Evolutionary conservation across 2,797 vertebrate species (phyloP).

Genomic region (Atherinosoma microstoma): DNA sequence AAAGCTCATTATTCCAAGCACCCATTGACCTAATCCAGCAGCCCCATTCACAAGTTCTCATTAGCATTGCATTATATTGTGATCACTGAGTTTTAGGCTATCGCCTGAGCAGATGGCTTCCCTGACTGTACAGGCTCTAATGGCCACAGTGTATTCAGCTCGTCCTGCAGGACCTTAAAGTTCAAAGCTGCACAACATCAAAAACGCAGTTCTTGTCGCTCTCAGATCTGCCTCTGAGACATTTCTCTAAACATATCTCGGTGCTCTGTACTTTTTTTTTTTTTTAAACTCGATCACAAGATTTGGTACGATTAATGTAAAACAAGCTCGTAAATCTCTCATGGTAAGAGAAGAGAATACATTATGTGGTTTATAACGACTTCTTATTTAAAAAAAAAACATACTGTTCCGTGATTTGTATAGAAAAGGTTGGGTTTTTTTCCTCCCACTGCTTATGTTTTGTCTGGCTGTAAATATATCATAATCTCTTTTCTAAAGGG

Average conservation of each 20-base stretch:
- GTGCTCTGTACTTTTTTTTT: slow-evolving; percentile 4
- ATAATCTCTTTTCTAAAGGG: background rate
- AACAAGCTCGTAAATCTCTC: background rate
- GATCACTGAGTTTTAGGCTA: slow-evolving; percentile 23
- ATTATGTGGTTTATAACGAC: background rate
- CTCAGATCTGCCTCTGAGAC: background rate
- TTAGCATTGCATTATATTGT: slow-evolving; percentile 52
- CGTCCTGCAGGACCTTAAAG: slow-evolving; percentile 1
- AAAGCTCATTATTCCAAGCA: slow-evolving; percentile 60
- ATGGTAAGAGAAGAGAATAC: background rate
- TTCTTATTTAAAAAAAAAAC: background rate
- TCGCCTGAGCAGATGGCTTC: slow-evolving; percentile 1
- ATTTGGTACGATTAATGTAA: background rate
- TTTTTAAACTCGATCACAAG: slow-evolving; percentile 13
- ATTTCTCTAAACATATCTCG: background rate
- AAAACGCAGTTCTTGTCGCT: background rate
- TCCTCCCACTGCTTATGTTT: background rate
- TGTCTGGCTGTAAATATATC: background rate
- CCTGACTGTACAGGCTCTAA: slow-evolving; percentile 16
- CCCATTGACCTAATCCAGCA: slow-evolving; percentile 28
- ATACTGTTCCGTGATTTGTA: background rate
- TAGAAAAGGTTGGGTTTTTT: too few relatives aligned
- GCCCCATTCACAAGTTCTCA: slow-evolving; percentile 42
- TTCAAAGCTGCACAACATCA: slow-evolving; percentile 15
- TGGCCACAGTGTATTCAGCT: background rate